A percentile compares a stretch with the other conserved stretches of the same genome.
phyloP scores from a whole-genome alignment of 2,888 invertebrate genomes.

The Anthophora plumipes region DNA sequence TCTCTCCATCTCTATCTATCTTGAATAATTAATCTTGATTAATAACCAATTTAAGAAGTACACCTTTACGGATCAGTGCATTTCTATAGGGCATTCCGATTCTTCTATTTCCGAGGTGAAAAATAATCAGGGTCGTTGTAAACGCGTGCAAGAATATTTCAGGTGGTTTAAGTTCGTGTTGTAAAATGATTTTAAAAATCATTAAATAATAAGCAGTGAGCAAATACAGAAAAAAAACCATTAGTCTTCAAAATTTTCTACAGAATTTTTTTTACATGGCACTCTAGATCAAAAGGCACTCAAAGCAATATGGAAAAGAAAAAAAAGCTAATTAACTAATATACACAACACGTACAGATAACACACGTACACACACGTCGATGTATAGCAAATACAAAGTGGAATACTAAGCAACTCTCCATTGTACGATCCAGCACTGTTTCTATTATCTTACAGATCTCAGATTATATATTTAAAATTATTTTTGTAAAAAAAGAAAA shows the following conservation, averaged over 20 bases:
- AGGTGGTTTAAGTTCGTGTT: background rate
- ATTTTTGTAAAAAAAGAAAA: constrained; percentile 76
- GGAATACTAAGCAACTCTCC: constrained; percentile 59
- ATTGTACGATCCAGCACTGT: constrained; percentile 68
- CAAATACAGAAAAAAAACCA: background rate
- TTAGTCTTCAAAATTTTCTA: constrained; percentile 42
- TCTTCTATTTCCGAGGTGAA: constrained; percentile 59
- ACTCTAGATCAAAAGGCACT: constrained; percentile 51
- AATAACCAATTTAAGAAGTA: constrained; percentile 61
- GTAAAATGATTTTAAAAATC: constrained; percentile 11
- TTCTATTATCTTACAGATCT: constrained; percentile 77
- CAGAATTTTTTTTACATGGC: constrained; percentile 49
- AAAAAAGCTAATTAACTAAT: constrained; percentile 31
- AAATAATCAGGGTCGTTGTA: constrained; percentile 54
- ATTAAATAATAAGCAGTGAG: constrained; percentile 2
- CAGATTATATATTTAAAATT: constrained; percentile 78
- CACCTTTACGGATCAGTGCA: constrained; percentile 73
- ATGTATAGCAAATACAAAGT: constrained; percentile 52
- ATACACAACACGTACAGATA: background rate
- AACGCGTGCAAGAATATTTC: background rate
- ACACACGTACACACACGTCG: background rate
- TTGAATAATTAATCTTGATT: constrained; percentile 41
- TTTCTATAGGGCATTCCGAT: constrained; percentile 78
- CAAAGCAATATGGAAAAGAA: constrained; percentile 39
- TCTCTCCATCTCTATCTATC: background rate